Base-by-base conservation (phyloP, 2,888 invertebrate genomes). In the Sarcophaga caerulescens region DNA sequence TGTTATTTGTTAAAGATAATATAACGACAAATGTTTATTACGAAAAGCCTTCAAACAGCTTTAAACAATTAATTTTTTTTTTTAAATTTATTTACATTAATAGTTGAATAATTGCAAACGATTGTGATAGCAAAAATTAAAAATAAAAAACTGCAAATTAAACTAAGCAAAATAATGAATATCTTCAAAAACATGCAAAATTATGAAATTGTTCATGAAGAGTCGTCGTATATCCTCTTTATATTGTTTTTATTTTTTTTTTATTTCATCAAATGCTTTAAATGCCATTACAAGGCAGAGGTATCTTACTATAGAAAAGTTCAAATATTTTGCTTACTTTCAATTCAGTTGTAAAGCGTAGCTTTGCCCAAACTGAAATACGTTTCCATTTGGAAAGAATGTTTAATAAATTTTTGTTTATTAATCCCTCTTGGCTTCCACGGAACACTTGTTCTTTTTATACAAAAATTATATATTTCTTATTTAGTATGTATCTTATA, bases 101-200 rank as follows among this genome's bases (percentile, higher is more conserved):
- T 81, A 84, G 84, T 84, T 70, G 47, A 81, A 84, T 86, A 86
- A 86, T 84, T 86, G 81, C 81, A 86, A 86, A 86, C 81, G 75
- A 86, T 84, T 86, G 86, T 86, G 86, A 86, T 86, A 86, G 78
- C 84, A 84, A 86, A 86, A 84, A 81, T 78, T 86, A 71, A 81
- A 81, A 52, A 62, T 45, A 84, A 78, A 86, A 81, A 81, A 52
- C 52, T 77, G 59, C 59, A 59, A 81, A 75, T 57, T 73, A 68
- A 69, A 69, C 52, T 70, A 79, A 35, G 35, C 63, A 52, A 74
- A 78, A 78, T 68, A 73, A 66, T 62, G 23, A 21, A 52, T 60
- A 69, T 60, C n/a, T 45, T 66, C 25, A 66, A 44, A 14, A 14
- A 52, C 4, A 17, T 14, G 52, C 4, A 52, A 52, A 12, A 52